Evolutionary conservation across 2,113 vertebrate genomes (phyloP), one percentile per base, ranked within the genome.

Genomic region (Xiphophorus hellerii): DNA sequence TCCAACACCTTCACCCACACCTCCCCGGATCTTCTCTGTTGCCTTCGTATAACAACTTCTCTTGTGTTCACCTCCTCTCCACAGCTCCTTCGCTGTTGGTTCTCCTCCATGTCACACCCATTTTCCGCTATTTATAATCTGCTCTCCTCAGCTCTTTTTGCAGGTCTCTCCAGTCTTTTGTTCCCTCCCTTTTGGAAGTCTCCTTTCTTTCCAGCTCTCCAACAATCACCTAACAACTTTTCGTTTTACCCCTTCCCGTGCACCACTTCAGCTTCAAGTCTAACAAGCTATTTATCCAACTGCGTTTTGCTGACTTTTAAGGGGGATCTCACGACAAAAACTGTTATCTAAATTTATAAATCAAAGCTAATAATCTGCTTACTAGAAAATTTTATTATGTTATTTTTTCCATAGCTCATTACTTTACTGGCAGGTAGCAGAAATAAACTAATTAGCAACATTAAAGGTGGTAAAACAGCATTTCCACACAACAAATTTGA

Each of bases 1-100:
- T 72, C 78, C 70, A 62, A 80, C 87, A 87, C 83, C 82, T 88
- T 76, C 79, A 65, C 80, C 80, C 83, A 84, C 88, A 84, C 83
- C 83, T 78, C 76, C 77, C 69, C 39, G 12, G 54, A 80, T 83
- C 81, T 54, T 74, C 79, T 68, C 58, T 64, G 69, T 48, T 84
- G 62, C 73, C 62, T 69, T 66, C 14, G 22, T 51, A 31, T 62
- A 35, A 68, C 79, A 77, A 63, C 82, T 80, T 73, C 71, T 66
- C 78, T 80, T 68, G 73, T 27, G 71, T 31, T 75, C 78, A 44
- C 54, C 68, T 75, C 66, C 77, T 73, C 66, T 62, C 62, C 28
- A 1, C 74, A 28, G 72, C 62, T 62, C 71, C 72, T 67, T 67
- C 65, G 31, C 66, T 66, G 8, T 31, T 65, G 71, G 62, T 74